Evolutionary conservation across 1,140 invertebrate species (phyloP).

Genomic region (Gryon sp.): DNA sequence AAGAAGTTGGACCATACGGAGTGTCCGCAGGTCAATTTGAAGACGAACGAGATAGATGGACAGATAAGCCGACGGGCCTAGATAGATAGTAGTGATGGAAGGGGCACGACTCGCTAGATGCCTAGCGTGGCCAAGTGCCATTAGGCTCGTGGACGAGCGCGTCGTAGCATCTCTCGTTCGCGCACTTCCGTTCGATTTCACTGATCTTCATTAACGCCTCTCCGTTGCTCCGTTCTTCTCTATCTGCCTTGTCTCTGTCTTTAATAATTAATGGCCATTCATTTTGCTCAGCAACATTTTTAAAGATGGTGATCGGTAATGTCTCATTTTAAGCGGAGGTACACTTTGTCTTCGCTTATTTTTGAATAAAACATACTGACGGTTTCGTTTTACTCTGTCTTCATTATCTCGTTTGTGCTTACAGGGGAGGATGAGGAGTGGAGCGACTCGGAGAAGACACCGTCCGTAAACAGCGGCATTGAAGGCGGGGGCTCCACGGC

Average conservation of each 20-base stretch:
- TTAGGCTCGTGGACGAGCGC: slow-evolving; percentile 73
- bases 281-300: slow-evolving; percentile 26
- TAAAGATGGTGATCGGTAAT: slow-evolving; percentile 56
- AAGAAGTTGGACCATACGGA: slow-evolving; percentile 29
- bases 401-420: slow-evolving; percentile 54
- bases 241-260: too few relatives aligned
- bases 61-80: slow-evolving; percentile 44
- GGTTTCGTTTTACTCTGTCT: not conserved
- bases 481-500: slow-evolving; percentile 76
- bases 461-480: slow-evolving; percentile 77
- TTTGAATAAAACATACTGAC: not conserved
- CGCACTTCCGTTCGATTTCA: slow-evolving; percentile 38
- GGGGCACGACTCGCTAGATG: slow-evolving; percentile 53
- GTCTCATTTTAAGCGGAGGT: slow-evolving; percentile 42
- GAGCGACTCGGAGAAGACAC: slow-evolving; percentile 79
- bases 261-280: slow-evolving; percentile 50
- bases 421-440: slow-evolving; percentile 79
- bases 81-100: slow-evolving; percentile 51
- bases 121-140: slow-evolving; percentile 69
- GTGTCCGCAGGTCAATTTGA: slow-evolving; percentile 56
- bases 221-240: too few relatives aligned
- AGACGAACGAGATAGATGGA: slow-evolving; percentile 60
- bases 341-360: slow-evolving; percentile 7
- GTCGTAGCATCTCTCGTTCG: slow-evolving; percentile 63
- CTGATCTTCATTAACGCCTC: slow-evolving; percentile 61